A percentile compares a stretch with the other conserved stretches of the same genome.
Evolutionary conservation across 2,888 invertebrate genomes (phyloP).

Genomic region (Plemyria rubiginata): DNA sequence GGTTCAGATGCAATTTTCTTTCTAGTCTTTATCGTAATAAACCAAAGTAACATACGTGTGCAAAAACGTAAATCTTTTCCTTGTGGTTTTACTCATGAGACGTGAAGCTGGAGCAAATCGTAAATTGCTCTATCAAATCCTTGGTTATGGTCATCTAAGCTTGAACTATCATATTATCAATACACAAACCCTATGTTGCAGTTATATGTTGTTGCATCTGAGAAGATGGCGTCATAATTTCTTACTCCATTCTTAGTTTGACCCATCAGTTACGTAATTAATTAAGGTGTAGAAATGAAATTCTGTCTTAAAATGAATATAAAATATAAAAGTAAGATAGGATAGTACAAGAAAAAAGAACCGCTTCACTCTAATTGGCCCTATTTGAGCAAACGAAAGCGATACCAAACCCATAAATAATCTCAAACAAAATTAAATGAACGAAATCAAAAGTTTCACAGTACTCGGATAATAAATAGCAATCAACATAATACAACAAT

Average conservation of each 20-base stretch:
- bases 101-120: conserved; percentile 12
- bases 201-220: no score
- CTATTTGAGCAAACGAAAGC: background rate
- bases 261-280: no score
- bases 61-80: conserved; percentile 1
- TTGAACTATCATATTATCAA: no score
- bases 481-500: conserved; percentile 31
- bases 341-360: background rate
- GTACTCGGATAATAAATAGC: conserved; percentile 27
- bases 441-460: conserved; percentile 20
- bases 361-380: background rate
- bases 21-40: background rate
- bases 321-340: background rate
- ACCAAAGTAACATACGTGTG: background rate
- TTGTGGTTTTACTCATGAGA: background rate
- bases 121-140: conserved; percentile 12
- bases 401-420: background rate
- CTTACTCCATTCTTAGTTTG: no score
- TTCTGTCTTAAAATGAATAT: background rate
- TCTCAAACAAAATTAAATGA: conserved; percentile 2
- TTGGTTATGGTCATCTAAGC: background rate
- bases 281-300: no score
- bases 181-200: no score
- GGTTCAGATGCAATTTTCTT: background rate
- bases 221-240: no score